Evolutionary conservation across 2,113 vertebrate genomes (phyloP), one percentile per base, ranked within the genome.

Genomic region (Syngnathus floridae): DNA sequence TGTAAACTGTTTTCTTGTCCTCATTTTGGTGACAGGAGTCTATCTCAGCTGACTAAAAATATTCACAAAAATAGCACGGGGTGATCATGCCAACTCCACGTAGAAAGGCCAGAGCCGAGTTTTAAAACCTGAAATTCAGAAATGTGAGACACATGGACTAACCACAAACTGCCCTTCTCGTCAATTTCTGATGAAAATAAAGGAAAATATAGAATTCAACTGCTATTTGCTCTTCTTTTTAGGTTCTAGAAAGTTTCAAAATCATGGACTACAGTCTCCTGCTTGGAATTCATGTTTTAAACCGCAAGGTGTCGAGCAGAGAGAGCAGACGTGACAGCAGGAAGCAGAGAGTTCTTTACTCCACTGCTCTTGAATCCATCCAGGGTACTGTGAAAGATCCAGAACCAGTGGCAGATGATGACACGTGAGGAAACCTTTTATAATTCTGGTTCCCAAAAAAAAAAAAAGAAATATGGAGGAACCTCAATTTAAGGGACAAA

Each of bases 211-310:
- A n/a, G 19, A 8, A n/a, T 51, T 51, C 9, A 51, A 10, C 19
- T 51, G 48, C 2, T 51, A 4, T 9, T 16, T 14, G 1, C 10
- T 21, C 19, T 51, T 9, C 19, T 10, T 36, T 38, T 17, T 75
- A 99, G 96, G 96, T 99, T 13, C 86, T 99, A 64, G 95, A 98
- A 88, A 98, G 96, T 75, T 98, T 98, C 81, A 98, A 98, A 87
- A 98, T 98, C 82, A 98, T 98, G 95, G 96, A 98, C 87, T 98
- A 98, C 81, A 98, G 95, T 73, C 91, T 98, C 51, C 86, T 98
- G 66, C 83, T 98, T 78, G 96, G 96, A 49, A 91, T 98, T 73
- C 95, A 99, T 21, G 78, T 95, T 46, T 69, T 94, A 79, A 92
- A 93, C 64, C 84, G 78, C 41, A 90, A 89, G 92, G 86, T 78